These are phyloP conservation scores for Sebastiscus tertius DNA, from an alignment of 2,797 vertebrate genomes.

Conservation along the genomic window DNA sequence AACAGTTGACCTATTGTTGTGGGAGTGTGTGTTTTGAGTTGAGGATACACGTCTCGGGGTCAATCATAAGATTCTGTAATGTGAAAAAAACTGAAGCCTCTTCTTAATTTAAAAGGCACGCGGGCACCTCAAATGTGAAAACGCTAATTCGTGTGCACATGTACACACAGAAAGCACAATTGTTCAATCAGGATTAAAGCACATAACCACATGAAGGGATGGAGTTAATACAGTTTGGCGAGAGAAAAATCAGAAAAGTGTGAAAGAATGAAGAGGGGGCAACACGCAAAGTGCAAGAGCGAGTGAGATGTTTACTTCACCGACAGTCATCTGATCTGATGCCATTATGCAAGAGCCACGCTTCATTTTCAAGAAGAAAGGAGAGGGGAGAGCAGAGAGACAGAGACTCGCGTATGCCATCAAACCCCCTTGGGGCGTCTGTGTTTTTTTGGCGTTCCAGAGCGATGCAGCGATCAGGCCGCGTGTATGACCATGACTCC, in stretches of 20 bases:
- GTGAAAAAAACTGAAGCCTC: not conserved
- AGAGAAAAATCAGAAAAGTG: conserved; percentile 22
- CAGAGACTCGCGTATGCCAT: conserved; percentile 61
- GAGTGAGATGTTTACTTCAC: conserved; percentile 60
- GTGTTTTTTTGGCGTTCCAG: conserved; percentile 64
- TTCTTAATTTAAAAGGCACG: not conserved
- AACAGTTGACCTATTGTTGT: conserved; percentile 84
- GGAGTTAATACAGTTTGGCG: not conserved
- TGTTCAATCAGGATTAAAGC: conserved; percentile 6
- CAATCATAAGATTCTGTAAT: conserved; percentile 56
- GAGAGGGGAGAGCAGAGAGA: conserved; percentile 33
- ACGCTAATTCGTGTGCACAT: not conserved
- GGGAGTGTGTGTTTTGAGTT: conserved; percentile 35
- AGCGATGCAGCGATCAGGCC: conserved; percentile 55
- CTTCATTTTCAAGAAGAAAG: conserved; percentile 60
- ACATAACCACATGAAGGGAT: not conserved
- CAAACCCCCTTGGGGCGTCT: conserved; percentile 54
- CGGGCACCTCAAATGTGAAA: not conserved
- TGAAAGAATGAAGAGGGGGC: conserved; percentile 25
- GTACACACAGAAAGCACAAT: not conserved
- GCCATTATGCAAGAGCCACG: conserved; percentile 65
- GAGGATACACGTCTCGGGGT: conserved; percentile 37
- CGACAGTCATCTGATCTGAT: conserved; percentile 70
- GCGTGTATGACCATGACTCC: conserved; percentile 58
- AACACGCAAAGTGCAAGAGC: conserved; percentile 7